Percentiles rank a stretch among this genome's conserved stretches.
These are phyloP conservation scores for Dicycla oo DNA, from an alignment of 2,888 invertebrate genomes.

Conservation along the genomic window DNA sequence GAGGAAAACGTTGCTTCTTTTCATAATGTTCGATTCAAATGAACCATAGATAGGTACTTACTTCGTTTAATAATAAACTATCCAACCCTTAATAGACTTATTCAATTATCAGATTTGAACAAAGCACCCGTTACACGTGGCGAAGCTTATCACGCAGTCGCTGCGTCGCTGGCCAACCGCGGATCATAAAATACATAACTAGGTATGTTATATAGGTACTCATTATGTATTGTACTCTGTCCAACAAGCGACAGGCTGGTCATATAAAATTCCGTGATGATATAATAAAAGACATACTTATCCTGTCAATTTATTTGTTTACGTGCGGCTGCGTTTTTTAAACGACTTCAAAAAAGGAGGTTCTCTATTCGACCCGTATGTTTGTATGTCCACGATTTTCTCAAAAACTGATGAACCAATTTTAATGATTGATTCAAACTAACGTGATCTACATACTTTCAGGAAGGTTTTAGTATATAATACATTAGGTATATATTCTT, in stretches of 20 bases:
- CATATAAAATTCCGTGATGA: background rate
- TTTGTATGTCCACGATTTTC: no score
- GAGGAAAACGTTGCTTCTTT: constrained; percentile 1
- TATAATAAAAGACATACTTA: no score
- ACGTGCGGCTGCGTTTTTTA: background rate
- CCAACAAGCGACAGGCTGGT: constrained; percentile 1
- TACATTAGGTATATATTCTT: no score
- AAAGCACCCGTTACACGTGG: constrained; percentile 40
- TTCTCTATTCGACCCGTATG: no score
- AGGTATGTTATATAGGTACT: background rate
- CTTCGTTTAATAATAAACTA: background rate
- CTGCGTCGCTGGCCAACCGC: constrained; percentile 15
- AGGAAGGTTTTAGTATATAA: no score
- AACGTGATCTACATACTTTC: no score
- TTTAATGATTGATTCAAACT: no score
- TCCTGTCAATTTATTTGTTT: background rate
- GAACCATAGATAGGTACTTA: background rate
- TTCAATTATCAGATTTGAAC: constrained; percentile 20
- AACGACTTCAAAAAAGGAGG: no score
- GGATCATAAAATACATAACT: background rate
- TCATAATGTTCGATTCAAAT: background rate
- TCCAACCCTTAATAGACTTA: background rate
- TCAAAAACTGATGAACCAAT: no score
- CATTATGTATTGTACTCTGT: background rate
- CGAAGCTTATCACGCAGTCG: constrained; percentile 39